Conservation (phyloP, 2,113 vertebrate genomes). For the Pelobates fuscus region DNA sequence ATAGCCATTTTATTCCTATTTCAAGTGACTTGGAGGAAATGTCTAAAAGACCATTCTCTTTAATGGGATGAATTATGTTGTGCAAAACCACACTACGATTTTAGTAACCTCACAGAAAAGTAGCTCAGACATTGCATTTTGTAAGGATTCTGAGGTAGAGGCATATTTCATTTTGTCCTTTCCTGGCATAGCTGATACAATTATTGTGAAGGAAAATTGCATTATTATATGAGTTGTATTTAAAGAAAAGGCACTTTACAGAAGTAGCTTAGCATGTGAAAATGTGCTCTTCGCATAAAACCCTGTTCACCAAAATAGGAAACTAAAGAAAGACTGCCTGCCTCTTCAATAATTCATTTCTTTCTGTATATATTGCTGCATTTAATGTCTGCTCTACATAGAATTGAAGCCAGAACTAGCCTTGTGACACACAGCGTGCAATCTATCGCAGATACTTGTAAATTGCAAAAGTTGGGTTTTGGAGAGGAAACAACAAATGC, state of each 20-base stretch:
- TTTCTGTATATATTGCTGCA: conserved; percentile 10
- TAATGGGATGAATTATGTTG: conserved; percentile 57
- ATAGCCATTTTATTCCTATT: conserved; percentile 54
- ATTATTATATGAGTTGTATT: conserved; percentile 46
- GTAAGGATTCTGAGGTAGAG: conserved; percentile 37
- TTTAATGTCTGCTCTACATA: not conserved
- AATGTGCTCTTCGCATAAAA: conserved; percentile 41
- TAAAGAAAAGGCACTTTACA: conserved; percentile 47
- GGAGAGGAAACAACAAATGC: too few species aligned
- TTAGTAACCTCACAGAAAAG: conserved; percentile 51
- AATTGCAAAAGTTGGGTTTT: too few species aligned
- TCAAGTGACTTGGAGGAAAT: conserved; percentile 53
- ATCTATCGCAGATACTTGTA: too few species aligned
- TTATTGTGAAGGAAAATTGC: conserved; percentile 48
- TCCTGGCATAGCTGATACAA: conserved; percentile 45
- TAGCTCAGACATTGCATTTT: conserved; percentile 43
- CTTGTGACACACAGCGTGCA: too few species aligned
- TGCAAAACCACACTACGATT: conserved; percentile 54
- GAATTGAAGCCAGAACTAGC: too few species aligned
- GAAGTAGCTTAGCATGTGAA: conserved; percentile 36
- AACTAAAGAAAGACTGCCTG: conserved; percentile 25
- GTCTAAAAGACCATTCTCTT: conserved; percentile 53
- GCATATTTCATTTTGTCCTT: conserved; percentile 45
- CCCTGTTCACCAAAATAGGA: conserved; percentile 40
- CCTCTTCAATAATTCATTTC: conserved; percentile 36